Evolutionary conservation across 2,797 vertebrate species (phyloP), one percentile per base, ranked within the genome.

Genomic region (Argya squamiceps): DNA sequence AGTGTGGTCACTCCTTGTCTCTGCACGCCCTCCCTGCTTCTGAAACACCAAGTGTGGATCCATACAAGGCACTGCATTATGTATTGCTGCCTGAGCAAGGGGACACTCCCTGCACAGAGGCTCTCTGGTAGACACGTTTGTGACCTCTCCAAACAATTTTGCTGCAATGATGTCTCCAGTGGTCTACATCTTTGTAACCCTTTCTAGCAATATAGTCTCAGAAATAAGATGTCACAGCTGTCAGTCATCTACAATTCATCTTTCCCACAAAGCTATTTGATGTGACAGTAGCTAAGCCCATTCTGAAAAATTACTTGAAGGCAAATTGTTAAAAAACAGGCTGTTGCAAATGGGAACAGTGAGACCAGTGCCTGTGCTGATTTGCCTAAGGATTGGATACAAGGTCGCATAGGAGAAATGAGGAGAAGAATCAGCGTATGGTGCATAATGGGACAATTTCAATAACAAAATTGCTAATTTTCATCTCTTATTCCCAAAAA

Each of bases 271-370:
- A 24, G 63, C 50, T 71, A 93, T 3, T 37, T 13, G 91, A 68
- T 78, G 22, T 93, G 91, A 93, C 94, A 97, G 81, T n/a, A 86
- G 32, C 70, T 68, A 84, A 90, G 29, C 14, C 43, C 1, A 0
- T 50, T 88, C 76, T 55, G 89, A 96, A 96, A 96, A 90, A 84
- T 81, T 34, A 90, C 83, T 84, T 59, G 44, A 91, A 93, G 96
- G 89, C 81, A 84, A 75, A 78, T 22, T 59, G 43, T 12, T 77
- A 89, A 83, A 93, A 89, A 90, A 47, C 52, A 94, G 34, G 18
- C 52, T 91, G 43, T 34, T 92, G 75, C 71, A 92, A 84, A 91
- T 1, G 3, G 49, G 7, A 83, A 65, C 36, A 88, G 73, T 3
- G 7, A 80, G 39, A 64, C 32, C 56, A 71, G 11, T 10, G 27